phyloP scores from a whole-genome alignment of 2,888 invertebrate genomes.

The Yponomeuta plumbellus region DNA sequence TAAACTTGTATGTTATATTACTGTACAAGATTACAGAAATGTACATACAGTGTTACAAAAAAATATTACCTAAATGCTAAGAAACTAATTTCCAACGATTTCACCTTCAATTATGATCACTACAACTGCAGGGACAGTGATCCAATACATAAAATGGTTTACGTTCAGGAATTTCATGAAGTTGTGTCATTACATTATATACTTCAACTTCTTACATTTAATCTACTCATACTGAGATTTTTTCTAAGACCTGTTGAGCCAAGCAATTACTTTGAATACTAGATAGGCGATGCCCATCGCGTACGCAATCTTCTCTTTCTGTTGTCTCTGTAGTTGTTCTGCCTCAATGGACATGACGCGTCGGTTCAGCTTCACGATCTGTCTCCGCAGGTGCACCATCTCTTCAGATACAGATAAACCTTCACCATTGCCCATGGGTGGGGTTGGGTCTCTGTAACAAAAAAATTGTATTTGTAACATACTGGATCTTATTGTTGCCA shows the following conservation, averaged over 20 bases:
- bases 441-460: constrained; percentile 79
- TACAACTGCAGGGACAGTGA: constrained; percentile 34
- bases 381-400: constrained; percentile 87
- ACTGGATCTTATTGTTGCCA: too few species aligned
- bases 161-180: constrained; percentile 31
- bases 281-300: constrained; percentile 91
- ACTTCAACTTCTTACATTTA: constrained; percentile 56
- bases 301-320: constrained; percentile 90
- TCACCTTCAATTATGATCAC: constrained; percentile 34
- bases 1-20: constrained; percentile 36
- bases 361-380: constrained; percentile 90
- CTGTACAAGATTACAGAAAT: constrained; percentile 49
- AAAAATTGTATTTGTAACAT: background rate
- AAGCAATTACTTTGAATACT: constrained; percentile 88
- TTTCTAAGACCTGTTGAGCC: constrained; percentile 79
- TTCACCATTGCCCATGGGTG: constrained; percentile 79
- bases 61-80: constrained; percentile 62
- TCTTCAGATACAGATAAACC: constrained; percentile 85
- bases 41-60: constrained; percentile 39
- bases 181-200: constrained; percentile 32
- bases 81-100: constrained; percentile 45
- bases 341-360: constrained; percentile 91
- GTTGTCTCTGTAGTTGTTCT: constrained; percentile 88
- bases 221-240: constrained; percentile 27
- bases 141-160: constrained; percentile 30